Base-by-base conservation (phyloP, 2,113 vertebrate genomes). In the Myiagra hebetior region DNA sequence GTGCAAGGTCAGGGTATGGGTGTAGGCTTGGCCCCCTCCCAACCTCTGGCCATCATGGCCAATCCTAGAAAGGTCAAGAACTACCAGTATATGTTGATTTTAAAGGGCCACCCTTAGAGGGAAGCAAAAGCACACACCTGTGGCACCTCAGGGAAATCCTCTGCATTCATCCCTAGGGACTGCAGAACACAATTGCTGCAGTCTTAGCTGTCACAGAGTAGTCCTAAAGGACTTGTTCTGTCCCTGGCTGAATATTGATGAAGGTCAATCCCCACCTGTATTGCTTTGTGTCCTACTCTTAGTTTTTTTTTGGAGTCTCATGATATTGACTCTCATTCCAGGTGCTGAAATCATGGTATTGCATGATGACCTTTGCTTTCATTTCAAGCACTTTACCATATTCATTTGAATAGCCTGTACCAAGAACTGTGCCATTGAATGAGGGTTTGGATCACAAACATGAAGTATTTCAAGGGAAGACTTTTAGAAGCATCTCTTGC, bases 31-130 rank as follows among this genome's bases (percentile, higher is more conserved):
- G 65, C 26, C 60, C 24, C 20, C 28, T 79, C 35, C 15, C 62
- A 73, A 8, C 21, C 26, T 76, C 74, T 95, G 87, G 37, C 80
- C 49, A 62, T 35, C 10, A 1, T 33, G 22, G 15, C 53, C 83
- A 37, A 49, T 41, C 65, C 69, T 87, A 60, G 57, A 78, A 91
- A 89, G 69, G 77, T 89, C 73, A 76, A 81, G 47, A 89, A 64
- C 65, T 72, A 82, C 44, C 26, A 78, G 15, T 39, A 63, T 10
- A 68, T 28, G 26, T 18, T 80, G 31, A 39, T 87, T 94, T 85
- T 82, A 85, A 78, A 91, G 39, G 60, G 8, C 15, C 18, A 44
- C 3, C 9, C 30, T 65, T 65, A 16, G 6, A 53, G 26, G 18
- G 15, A 13, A 69, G 55, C 44, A 72, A 82, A 79, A 79, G 35